Percentiles rank a stretch among this genome's conserved stretches.
Evolutionary conservation across 2,888 invertebrate species (phyloP).

Genomic region (Cerastis rubricosa): DNA sequence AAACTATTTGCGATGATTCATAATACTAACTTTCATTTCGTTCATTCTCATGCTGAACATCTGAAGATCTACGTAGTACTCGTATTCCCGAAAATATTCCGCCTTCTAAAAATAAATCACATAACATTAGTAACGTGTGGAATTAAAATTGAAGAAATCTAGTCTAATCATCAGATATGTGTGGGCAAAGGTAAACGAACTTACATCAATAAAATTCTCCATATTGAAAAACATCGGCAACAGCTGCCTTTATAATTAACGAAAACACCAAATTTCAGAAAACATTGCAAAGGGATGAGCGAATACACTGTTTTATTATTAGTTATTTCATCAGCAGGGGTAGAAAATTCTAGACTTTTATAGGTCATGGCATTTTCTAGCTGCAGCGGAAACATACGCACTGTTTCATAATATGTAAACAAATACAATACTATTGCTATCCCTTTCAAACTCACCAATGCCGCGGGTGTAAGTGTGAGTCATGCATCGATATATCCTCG

Average conservation of each 20-base stretch:
- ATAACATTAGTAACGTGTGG: neutral
- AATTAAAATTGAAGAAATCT: neutral
- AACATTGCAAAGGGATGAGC: neutral
- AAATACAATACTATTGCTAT: slow-evolving; percentile 26
- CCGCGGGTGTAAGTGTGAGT: neutral
- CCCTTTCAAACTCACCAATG: slow-evolving; percentile 16
- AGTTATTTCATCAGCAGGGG: slow-evolving; percentile 33
- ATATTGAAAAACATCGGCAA: neutral
- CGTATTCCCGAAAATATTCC: neutral
- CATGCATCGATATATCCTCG: slow-evolving; percentile 54
- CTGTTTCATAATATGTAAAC: slow-evolving; percentile 20
- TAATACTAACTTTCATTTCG: neutral
- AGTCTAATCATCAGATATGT: neutral
- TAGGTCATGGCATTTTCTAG: slow-evolving; percentile 1
- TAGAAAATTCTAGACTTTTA: slow-evolving; percentile 55
- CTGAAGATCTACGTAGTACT: neutral
- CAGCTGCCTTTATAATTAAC: neutral
- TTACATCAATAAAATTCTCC: neutral
- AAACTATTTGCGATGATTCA: neutral
- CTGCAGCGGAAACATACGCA: neutral
- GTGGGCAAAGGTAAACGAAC: neutral
- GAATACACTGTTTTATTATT: neutral
- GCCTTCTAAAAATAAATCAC: neutral
- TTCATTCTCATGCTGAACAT: neutral
- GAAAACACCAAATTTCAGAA: neutral